Conservation (phyloP, 2,113 vertebrate genomes). For the Callipepla californica region DNA sequence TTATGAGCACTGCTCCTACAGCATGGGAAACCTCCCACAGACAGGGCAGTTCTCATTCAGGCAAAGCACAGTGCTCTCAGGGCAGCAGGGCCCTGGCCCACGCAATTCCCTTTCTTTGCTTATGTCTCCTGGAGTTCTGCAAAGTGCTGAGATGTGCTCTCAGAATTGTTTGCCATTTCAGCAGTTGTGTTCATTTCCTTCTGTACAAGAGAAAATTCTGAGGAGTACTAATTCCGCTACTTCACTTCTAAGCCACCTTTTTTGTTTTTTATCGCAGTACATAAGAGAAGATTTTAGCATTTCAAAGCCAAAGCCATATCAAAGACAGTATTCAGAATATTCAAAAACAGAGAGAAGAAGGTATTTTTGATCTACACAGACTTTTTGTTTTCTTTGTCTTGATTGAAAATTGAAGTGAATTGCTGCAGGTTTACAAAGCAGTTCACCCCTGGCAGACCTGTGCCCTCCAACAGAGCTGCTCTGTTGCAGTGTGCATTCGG, state of each 20-base stretch:
- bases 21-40: neutral
- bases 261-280: neutral
- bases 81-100: constrained; percentile 36
- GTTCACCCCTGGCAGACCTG: neutral
- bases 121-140: constrained; percentile 9
- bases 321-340: neutral
- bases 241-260: neutral
- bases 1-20: neutral
- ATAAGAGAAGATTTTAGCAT: neutral
- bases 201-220: neutral
- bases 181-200: neutral
- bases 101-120: neutral
- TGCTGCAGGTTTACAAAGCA: neutral
- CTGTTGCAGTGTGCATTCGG: neutral
- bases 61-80: neutral
- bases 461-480: neutral
- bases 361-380: neutral
- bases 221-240: neutral
- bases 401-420: neutral
- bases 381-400: neutral
- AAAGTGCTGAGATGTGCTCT: constrained; percentile 3
- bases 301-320: constrained; percentile 1
- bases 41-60: neutral
- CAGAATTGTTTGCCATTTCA: neutral
- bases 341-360: neutral